These are phyloP conservation scores for Bubo bubo DNA, from an alignment of 2,113 vertebrate species.

Conservation along the genomic window DNA sequence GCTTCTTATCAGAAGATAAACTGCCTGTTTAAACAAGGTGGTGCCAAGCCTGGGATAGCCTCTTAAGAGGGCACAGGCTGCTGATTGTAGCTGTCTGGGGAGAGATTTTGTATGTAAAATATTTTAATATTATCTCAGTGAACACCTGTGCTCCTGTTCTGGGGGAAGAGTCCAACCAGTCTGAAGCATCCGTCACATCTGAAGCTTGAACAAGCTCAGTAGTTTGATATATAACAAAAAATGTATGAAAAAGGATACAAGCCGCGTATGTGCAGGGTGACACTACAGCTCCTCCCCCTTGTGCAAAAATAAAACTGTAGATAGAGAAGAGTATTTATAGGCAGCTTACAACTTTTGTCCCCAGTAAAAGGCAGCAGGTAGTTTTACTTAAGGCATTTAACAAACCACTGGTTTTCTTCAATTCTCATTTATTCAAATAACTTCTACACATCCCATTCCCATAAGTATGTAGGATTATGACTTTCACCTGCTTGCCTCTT, in stretches of 20 bases:
- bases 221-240: neutral
- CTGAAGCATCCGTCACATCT: neutral
- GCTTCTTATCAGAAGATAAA: constrained; percentile 56
- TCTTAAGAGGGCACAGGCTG: constrained; percentile 2
- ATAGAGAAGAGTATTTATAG: neutral
- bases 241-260: neutral
- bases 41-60: neutral
- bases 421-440: neutral
- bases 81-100: neutral
- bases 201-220: neutral
- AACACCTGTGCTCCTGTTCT: neutral
- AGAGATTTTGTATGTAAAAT: neutral
- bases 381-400: neutral
- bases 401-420: neutral
- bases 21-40: constrained; percentile 52
- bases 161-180: neutral
- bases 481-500: neutral
- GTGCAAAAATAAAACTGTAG: neutral
- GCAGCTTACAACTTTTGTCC: neutral
- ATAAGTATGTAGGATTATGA: neutral
- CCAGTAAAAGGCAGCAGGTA: neutral
- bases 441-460: neutral
- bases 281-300: neutral
- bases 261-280: neutral
- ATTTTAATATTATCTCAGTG: neutral